Percentiles rank a stretch among this genome's conserved stretches.
These are phyloP conservation scores for Nebria brevicollis DNA, from an alignment of 2,888 invertebrate species.

Conservation along the genomic window DNA sequence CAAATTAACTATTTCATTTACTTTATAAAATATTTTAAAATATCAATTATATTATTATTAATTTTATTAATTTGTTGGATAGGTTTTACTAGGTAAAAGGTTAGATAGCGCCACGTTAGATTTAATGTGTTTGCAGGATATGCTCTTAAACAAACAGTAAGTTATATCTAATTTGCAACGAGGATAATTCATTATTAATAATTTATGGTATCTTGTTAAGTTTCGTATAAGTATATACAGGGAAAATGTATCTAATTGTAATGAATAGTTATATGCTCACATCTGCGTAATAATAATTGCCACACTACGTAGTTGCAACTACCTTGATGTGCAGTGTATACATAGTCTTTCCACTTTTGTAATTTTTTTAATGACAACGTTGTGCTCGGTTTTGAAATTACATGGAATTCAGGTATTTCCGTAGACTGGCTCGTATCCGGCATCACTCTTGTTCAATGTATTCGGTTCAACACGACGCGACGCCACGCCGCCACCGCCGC, in stretches of 20 bases:
- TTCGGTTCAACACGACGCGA: neutral
- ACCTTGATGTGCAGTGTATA: neutral
- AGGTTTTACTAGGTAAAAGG: no score
- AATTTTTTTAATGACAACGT: neutral
- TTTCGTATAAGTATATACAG: neutral
- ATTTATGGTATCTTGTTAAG: neutral
- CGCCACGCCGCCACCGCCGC: no score
- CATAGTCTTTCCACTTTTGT: neutral
- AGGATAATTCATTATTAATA: neutral
- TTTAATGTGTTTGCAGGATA: no score
- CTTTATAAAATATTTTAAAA: no score
- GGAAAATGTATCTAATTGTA: neutral
- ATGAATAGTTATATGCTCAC: neutral
- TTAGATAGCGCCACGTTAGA: no score
- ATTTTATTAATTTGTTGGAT: no score
- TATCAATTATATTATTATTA: no score
- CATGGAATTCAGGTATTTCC: neutral
- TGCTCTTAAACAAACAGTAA: no score
- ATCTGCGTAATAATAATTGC: neutral
- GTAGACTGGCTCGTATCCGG: neutral
- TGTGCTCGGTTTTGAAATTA: neutral
- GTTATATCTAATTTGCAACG: no score
- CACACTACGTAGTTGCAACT: neutral
- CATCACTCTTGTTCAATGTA: neutral
- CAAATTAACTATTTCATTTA: no score